Percentiles rank a stretch among this genome's conserved stretches.
Evolutionary conservation across 2,888 invertebrate species (phyloP).

Genomic region (Malthinus seriepunctatus): DNA sequence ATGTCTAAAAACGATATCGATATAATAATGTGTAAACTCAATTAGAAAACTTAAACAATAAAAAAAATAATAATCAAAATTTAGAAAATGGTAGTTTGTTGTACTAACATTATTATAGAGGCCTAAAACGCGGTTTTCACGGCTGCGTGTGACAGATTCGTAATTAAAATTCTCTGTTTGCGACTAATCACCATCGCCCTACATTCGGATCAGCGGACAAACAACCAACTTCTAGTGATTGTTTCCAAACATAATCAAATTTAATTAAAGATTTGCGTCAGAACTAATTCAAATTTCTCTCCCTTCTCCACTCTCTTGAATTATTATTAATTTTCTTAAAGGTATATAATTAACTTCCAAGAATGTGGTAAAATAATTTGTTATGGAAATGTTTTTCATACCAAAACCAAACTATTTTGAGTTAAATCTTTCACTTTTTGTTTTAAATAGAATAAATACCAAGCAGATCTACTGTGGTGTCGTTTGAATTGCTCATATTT

Average conservation of each 20-base stretch:
- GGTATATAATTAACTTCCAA: no score
- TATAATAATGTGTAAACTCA: no score
- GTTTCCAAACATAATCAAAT: conserved; percentile 46
- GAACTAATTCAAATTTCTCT: conserved; percentile 33
- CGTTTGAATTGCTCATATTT: no score
- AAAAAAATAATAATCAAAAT: conserved; percentile 4
- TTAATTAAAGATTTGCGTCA: conserved; percentile 43
- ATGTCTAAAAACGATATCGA: no score
- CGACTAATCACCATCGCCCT: conserved; percentile 41
- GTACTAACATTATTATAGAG: conserved; percentile 21
- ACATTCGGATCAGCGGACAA: conserved; percentile 34
- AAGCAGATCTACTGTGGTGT: no score
- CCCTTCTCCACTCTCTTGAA: conserved; percentile 7
- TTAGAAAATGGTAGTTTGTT: conserved; percentile 14
- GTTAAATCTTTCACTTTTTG: no score
- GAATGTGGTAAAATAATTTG: no score
- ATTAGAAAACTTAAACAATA: background rate
- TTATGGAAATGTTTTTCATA: no score
- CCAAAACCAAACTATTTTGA: no score
- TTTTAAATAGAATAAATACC: no score
- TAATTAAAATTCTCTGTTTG: conserved; percentile 47
- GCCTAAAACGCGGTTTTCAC: conserved; percentile 35
- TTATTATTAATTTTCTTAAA: conserved; percentile 19
- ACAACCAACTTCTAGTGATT: conserved; percentile 37
- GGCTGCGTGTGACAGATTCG: conserved; percentile 45